Evolutionary conservation across 2,888 invertebrate genomes (phyloP).

Genomic region (Linnaemya tessellans): DNA sequence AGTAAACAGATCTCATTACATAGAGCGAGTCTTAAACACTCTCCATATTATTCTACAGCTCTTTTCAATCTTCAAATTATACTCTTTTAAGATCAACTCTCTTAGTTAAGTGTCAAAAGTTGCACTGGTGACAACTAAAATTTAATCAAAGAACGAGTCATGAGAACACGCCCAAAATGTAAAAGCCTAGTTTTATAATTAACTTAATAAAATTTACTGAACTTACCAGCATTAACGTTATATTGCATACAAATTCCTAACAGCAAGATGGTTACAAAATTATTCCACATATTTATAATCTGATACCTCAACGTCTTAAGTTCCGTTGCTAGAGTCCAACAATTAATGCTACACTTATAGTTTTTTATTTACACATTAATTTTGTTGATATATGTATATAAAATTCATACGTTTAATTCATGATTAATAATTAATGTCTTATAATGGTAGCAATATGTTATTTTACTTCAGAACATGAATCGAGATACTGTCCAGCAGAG

Average conservation of each 20-base stretch:
- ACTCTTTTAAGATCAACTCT: constrained; percentile 23
- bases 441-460: constrained; percentile 41
- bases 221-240: constrained; percentile 65
- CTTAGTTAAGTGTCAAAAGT: constrained; percentile 51
- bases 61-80: neutral
- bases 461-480: constrained; percentile 2
- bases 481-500: constrained; percentile 16
- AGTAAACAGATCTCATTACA: constrained; percentile 39
- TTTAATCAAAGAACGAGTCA: constrained; percentile 54
- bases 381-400: constrained; percentile 2
- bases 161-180: constrained; percentile 66
- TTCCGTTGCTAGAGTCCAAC: neutral
- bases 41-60: neutral
- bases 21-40: neutral
- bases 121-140: constrained; percentile 48
- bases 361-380: constrained; percentile 22
- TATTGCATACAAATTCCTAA: constrained; percentile 14
- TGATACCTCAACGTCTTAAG: neutral
- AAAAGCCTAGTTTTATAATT: constrained; percentile 47
- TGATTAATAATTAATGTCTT: neutral
- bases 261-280: constrained; percentile 46
- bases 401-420: constrained; percentile 38
- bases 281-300: constrained; percentile 54
- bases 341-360: neutral
- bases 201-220: neutral